phyloP scores from a whole-genome alignment of 1,140 invertebrate genomes.

The Rhagoletis pomonella region DNA sequence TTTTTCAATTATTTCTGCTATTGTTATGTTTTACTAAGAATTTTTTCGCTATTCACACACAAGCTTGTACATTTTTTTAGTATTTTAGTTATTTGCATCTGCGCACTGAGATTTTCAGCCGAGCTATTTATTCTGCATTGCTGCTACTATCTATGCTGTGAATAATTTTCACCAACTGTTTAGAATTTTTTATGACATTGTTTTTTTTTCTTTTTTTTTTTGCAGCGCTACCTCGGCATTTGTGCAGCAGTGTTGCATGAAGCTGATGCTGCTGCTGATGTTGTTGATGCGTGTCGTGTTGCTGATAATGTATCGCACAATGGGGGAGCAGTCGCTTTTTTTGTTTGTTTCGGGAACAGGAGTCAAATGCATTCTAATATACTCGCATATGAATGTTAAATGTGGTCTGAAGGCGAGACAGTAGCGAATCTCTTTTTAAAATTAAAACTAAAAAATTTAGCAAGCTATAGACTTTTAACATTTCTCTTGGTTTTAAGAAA shows the following conservation, averaged over 20 bases:
- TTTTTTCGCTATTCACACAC: not conserved
- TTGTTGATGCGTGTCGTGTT: not conserved
- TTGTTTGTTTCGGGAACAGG: no score
- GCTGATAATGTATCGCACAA: slow-evolving; percentile 3
- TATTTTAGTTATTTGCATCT: slow-evolving; percentile 8
- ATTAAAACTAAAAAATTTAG: no score
- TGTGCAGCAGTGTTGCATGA: not conserved
- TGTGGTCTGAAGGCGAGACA: no score
- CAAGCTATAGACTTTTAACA: no score
- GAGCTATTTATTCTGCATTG: not conserved
- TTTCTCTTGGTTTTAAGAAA: no score
- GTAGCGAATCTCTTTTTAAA: no score
- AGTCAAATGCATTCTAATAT: no score
- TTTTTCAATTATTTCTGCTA: not conserved
- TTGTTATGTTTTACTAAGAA: slow-evolving; percentile 45
- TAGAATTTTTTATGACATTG: slow-evolving; percentile 15
- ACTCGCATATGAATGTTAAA: no score
- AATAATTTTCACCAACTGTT: slow-evolving; percentile 43
- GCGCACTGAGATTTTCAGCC: not conserved
- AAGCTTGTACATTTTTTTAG: not conserved
- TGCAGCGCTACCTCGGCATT: not conserved
- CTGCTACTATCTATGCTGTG: not conserved
- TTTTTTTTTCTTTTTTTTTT: not conserved
- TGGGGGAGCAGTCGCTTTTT: no score
- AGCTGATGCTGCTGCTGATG: not conserved